Base-by-base conservation (phyloP, 2,113 vertebrate species). In the Rhombomys opimus region DNA sequence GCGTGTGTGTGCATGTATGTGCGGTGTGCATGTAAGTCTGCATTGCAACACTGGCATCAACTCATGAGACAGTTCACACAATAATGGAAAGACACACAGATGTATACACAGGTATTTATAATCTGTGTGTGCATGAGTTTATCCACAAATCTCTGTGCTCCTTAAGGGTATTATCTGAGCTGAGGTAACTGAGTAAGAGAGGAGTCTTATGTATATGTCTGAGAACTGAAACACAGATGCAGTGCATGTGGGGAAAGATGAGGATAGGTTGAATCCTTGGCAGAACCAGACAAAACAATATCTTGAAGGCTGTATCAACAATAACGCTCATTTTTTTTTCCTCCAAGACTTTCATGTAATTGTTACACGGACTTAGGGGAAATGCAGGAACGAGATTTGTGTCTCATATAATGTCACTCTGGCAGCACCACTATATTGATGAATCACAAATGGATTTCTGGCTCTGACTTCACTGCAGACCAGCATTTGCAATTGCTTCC, bases 401-500 rank as follows among this genome's bases (percentile, higher is more conserved):
- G 50, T 75, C 75, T 87, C 68, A 90, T 35, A 61, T 87, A 96
- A 75, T 30, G 90, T 94, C 85, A 81, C 13, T 59, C 11, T 68
- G 65, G 25, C 50, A 90, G 3, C 23, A 70, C n/a, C 30, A 91
- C 75, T 63, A 9, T 87, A 54, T 25, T 67, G 87, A 84, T 61
- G 27, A 87, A 91, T 86, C 65, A 77, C 70, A 88, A 77, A 54
- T 84, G 54, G 86, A n/a, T 93, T 61, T 91, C 89, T 89, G 59
- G 65, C 38, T 54, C 50, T 5, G 4, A 57, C 54, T 75, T 91
- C 35, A 38, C 38, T 90, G 68, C 61, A 89, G 35, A 91, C 23
- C 93, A 95, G 95, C 63, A 87, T 94, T 94, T 78, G 81, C 11
- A 94, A 78, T 41, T 91, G 30, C 57, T 92, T 94, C 27, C 50